Conservation (phyloP, 2,113 vertebrate genomes). For the Pipra filicauda region DNA sequence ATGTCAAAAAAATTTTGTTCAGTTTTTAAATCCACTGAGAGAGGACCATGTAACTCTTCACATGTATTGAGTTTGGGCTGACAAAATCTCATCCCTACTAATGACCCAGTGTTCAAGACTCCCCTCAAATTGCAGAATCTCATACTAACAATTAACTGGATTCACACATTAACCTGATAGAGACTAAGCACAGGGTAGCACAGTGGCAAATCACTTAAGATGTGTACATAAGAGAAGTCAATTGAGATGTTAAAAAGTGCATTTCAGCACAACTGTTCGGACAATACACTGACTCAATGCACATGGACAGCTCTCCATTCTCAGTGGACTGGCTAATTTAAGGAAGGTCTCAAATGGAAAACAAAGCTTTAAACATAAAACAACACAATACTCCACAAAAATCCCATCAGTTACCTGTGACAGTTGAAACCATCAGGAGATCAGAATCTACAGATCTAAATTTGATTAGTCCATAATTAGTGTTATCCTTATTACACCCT, state of each 20-base stretch:
- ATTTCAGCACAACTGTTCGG: not conserved
- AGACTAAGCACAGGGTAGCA: not conserved
- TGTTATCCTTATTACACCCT: not conserved
- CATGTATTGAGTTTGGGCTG: not conserved
- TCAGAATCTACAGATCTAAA: not conserved
- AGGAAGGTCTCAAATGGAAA: not conserved
- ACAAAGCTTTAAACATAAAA: not conserved
- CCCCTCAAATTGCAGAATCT: not conserved
- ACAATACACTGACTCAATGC: not conserved
- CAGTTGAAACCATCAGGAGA: not conserved
- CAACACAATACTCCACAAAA: rapidly evolving
- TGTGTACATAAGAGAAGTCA: not conserved
- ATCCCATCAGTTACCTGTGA: not conserved
- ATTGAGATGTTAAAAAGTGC: not conserved
- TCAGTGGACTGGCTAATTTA: not conserved
- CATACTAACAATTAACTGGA: not conserved
- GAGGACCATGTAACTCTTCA: not conserved
- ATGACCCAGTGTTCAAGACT: not conserved
- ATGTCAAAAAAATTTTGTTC: not conserved
- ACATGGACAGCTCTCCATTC: not conserved
- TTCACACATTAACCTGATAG: not conserved
- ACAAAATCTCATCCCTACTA: not conserved
- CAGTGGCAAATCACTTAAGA: not conserved
- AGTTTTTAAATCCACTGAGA: not conserved
- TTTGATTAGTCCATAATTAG: not conserved